Base-by-base conservation (phyloP, 2,888 invertebrate genomes). In the Leptopilina drosophilae region DNA sequence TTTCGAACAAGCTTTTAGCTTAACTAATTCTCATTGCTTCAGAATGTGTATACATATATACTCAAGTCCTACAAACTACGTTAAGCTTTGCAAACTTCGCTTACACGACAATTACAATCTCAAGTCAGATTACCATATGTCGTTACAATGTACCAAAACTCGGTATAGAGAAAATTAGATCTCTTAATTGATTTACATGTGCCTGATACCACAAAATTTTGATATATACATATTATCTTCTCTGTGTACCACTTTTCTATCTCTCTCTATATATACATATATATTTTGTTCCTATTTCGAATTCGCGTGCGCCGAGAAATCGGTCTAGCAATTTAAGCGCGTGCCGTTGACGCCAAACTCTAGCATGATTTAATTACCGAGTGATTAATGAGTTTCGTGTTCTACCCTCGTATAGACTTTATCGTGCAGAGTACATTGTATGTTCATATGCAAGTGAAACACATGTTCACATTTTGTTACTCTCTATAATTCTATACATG, bases 311-410 rank as follows among this genome's bases (percentile, higher is more conserved):
- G 76, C 49, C 64, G n/a, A 64, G 76, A 66, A 78, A 75, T 79
- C 82, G 80, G 79, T 79, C 65, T 84, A 82, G 84, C 84, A 86
- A 85, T 84, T 85, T 81, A 42, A 83, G 83, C 82, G 84, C 84
- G 81, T 86, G 85, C 83, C 85, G 85, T 87, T 86, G 87, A 87
- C 86, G 86, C 84, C 83, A 77, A 33, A 79, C 85, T 84, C 83
- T 85, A 86, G 86, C 84, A 86, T 87, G 87, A 88, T 88, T 87
- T 87, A 87, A 88, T 88, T 88, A 88, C 85, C 84, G 79, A 80
- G 83, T 87, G 87, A 88, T 88, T 88, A 88, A 88, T 86, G 87
- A 84, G 84, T 86, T 82, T 82, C 83, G 82, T 79, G 80, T 77
- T 79, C 75, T 73, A 82, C 76, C 79, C 64, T 78, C 79, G 66